phyloP scores from a whole-genome alignment of 64 coral and sea anemone species.

The Cladopsammia gracilis region DNA sequence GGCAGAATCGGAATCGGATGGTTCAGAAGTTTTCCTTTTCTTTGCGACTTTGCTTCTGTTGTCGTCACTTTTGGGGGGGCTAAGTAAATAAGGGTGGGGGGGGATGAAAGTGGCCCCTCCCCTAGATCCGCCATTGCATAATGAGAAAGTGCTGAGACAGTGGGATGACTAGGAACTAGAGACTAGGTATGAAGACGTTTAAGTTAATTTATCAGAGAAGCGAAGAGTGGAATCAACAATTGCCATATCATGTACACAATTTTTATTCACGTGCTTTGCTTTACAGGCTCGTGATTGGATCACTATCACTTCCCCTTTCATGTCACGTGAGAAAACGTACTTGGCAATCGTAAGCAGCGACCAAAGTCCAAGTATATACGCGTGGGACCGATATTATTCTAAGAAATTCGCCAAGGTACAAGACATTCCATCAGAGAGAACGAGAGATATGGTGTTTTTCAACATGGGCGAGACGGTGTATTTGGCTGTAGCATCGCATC shows the following conservation, averaged over 20 bases:
- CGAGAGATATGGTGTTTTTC: conserved; percentile 94
- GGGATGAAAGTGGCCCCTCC: too few relatives aligned
- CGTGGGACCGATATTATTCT: conserved; percentile 85
- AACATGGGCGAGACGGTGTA: conserved; percentile 92
- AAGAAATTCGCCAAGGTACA: conserved; percentile 86
- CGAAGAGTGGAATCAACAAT: too few relatives aligned
- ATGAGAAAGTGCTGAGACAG: too few relatives aligned
- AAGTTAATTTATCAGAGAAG: too few relatives aligned
- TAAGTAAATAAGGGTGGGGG: too few relatives aligned
- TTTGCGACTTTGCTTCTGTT: too few relatives aligned
- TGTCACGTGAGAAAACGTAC: conserved; percentile 89
- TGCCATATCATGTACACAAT: neutral
- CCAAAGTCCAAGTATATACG: conserved; percentile 72
- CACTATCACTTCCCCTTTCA: conserved; percentile 84
- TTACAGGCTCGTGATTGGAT: conserved; percentile 89
- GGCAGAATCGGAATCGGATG: too few relatives aligned
- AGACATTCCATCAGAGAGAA: conserved; percentile 71
- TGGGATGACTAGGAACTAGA: too few relatives aligned
- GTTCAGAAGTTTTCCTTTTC: too few relatives aligned
- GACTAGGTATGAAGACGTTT: too few relatives aligned
- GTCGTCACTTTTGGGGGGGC: too few relatives aligned
- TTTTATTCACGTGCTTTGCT: neutral
- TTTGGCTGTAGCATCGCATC: conserved; percentile 84
- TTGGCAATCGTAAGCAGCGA: conserved; percentile 81
- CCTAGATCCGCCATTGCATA: too few relatives aligned